These are phyloP conservation scores for Chelonus insularis DNA, from an alignment of 1,140 invertebrate genomes.

Conservation along the genomic window DNA sequence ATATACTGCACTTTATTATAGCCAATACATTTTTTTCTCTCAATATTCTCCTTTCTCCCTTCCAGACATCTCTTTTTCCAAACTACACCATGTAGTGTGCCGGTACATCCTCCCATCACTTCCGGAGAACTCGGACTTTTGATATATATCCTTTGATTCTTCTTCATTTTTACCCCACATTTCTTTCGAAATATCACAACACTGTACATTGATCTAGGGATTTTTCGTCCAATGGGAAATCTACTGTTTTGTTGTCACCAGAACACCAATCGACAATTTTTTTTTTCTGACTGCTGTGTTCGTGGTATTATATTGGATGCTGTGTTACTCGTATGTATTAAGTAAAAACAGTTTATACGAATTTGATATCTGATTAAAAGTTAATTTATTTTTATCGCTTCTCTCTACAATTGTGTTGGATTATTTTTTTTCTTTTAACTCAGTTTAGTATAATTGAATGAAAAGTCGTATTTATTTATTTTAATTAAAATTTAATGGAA, in stretches of 20 bases:
- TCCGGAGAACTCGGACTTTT: not conserved
- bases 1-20: slow-evolving; percentile 12
- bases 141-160: not conserved
- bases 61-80: slow-evolving; percentile 24
- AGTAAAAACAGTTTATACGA: too few species aligned
- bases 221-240: slow-evolving; percentile 1
- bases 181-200: not conserved
- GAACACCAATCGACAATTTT: not conserved
- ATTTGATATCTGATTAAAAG: too few species aligned
- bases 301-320: too few species aligned
- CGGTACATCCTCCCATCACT: slow-evolving; percentile 24
- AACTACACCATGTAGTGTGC: too few species aligned
- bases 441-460: too few species aligned
- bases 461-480: too few species aligned
- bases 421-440: too few species aligned
- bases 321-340: too few species aligned
- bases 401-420: too few species aligned
- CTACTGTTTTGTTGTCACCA: not conserved
- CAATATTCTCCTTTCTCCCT: slow-evolving; percentile 17
- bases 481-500: too few species aligned
- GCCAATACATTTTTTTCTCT: slow-evolving; percentile 1
- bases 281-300: too few species aligned
- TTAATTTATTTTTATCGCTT: too few species aligned
- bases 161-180: not conserved
- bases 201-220: not conserved